phyloP scores from a whole-genome alignment of 2,797 vertebrate genomes.

The Myotis planiceps region DNA sequence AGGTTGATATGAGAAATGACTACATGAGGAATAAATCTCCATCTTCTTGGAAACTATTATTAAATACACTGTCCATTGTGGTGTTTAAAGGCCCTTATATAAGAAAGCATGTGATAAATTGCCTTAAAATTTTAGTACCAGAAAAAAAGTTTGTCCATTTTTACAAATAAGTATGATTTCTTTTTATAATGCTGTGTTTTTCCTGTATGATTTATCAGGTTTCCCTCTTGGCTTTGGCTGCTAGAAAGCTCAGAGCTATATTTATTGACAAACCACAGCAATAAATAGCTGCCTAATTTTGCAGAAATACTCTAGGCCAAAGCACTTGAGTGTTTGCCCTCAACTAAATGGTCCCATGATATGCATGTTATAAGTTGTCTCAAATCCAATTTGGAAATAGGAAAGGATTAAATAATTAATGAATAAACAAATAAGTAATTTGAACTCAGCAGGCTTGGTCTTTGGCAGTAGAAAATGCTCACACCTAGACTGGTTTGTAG shows the following conservation, averaged over 20 bases:
- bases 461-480: background rate
- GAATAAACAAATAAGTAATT: conserved; percentile 30
- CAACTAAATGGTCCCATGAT: conserved; percentile 58
- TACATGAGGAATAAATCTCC: background rate
- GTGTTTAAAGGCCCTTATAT: background rate
- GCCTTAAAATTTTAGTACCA: conserved; percentile 16
- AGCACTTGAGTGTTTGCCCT: conserved; percentile 48
- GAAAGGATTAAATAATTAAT: conserved; percentile 57
- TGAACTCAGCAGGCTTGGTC: background rate
- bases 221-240: conserved; percentile 59
- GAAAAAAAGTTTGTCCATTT: background rate
- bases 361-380: conserved; percentile 30
- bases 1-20: background rate
- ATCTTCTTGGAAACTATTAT: background rate
- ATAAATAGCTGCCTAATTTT: conserved; percentile 62
- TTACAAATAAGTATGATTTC: conserved; percentile 20
- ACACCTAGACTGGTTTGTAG: background rate
- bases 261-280: conserved; percentile 56
- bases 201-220: background rate
- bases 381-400: conserved; percentile 59
- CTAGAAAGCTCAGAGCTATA: conserved; percentile 32
- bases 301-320: conserved; percentile 32
- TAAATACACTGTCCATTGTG: background rate
- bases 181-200: background rate
- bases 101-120: background rate